Evolutionary conservation across 1,140 invertebrate species (phyloP).

Genomic region (Dryas iulia): DNA sequence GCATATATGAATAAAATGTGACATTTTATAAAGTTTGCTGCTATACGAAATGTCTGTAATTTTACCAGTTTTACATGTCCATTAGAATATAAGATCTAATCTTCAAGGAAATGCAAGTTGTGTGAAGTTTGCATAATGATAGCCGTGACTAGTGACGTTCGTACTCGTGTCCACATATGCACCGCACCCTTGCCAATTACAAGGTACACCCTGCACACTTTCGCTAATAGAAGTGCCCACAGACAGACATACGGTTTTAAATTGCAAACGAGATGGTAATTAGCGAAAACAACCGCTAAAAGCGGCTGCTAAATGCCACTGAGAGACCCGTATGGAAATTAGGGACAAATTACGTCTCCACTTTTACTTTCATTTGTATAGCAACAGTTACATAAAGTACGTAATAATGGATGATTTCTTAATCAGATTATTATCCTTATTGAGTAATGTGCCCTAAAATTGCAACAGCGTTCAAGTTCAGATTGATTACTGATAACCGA

Average conservation of each 20-base stretch:
- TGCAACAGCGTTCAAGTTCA: conserved; percentile 18
- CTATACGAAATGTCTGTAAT: neutral
- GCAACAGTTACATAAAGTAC: conserved; percentile 65
- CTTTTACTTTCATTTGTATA: conserved; percentile 73
- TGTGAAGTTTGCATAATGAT: conserved; percentile 55
- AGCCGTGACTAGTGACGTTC: conserved; percentile 25
- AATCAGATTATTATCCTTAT: conserved; percentile 63
- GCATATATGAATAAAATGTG: neutral
- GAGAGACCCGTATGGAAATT: conserved; percentile 72
- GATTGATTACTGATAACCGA: neutral
- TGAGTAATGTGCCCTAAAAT: conserved; percentile 48
- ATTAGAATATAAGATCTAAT: conserved; percentile 52
- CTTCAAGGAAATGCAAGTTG: conserved; percentile 55
- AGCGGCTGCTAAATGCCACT: conserved; percentile 67
- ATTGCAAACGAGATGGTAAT: conserved; percentile 79
- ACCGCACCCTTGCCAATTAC: conserved; percentile 66
- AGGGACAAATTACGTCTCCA: conserved; percentile 75
- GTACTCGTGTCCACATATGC: conserved; percentile 29
- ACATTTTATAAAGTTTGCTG: neutral
- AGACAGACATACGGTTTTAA: conserved; percentile 59
- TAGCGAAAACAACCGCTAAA: conserved; percentile 74
- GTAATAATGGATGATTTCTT: conserved; percentile 66
- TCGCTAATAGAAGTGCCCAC: conserved; percentile 50
- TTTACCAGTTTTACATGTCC: conserved; percentile 28
- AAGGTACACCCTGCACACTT: conserved; percentile 58